Evolutionary conservation across 2,797 vertebrate species (phyloP).

Genomic region (Cossypha polioptera): DNA sequence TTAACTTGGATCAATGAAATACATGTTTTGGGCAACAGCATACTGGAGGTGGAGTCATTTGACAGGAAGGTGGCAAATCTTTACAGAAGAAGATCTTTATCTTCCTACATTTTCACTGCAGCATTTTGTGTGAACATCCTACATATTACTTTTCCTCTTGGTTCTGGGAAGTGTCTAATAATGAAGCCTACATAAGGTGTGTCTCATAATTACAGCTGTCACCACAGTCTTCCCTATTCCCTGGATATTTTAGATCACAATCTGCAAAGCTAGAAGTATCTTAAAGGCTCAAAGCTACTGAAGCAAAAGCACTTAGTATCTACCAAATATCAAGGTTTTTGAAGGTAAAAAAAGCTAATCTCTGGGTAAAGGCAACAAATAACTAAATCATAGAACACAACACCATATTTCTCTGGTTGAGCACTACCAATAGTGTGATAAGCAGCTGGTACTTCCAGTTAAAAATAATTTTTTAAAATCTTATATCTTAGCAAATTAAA

Average conservation of each 20-base stretch:
- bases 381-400: background rate
- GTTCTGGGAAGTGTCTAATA: background rate
- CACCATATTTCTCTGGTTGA: background rate
- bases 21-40: background rate
- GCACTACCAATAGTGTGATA: background rate
- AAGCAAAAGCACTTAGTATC: background rate
- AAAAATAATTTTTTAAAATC: background rate
- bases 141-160: background rate
- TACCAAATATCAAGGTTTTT: background rate
- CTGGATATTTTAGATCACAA: background rate
- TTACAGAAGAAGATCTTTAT: background rate
- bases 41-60: background rate
- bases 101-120: background rate
- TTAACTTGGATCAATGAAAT: background rate
- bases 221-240: background rate
- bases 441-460: background rate
- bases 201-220: background rate
- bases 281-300: background rate
- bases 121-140: background rate
- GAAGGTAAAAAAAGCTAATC: background rate
- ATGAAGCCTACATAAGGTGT: background rate
- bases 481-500: background rate
- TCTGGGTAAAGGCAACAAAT: background rate
- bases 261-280: background rate
- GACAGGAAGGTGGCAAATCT: background rate